These are phyloP conservation scores for Pseudococcus viburni DNA, from an alignment of 2,888 invertebrate species.

Conservation along the genomic window DNA sequence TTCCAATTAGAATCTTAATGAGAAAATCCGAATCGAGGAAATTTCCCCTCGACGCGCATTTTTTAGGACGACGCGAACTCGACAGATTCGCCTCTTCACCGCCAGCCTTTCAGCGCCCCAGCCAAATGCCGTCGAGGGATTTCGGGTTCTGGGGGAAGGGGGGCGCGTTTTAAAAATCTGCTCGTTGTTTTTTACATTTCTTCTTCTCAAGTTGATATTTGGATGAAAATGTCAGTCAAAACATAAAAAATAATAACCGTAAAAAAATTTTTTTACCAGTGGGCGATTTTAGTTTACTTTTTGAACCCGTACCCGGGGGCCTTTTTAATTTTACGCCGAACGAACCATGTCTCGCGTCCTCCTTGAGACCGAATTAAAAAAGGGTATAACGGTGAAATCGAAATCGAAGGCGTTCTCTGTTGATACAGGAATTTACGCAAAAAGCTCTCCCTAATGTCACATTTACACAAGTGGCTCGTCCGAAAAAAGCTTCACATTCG, in stretches of 20 bases:
- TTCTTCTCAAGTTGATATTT: slow-evolving; percentile 20
- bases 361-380: slow-evolving; percentile 33
- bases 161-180: not conserved
- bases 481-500: slow-evolving; percentile 31
- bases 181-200: slow-evolving; percentile 8
- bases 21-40: slow-evolving; percentile 4
- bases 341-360: not conserved
- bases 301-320: not conserved
- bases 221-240: slow-evolving; percentile 32
- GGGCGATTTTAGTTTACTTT: slow-evolving; percentile 36
- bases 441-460: slow-evolving; percentile 26
- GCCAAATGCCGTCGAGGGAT: not conserved
- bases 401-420: slow-evolving; percentile 23
- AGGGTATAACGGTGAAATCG: not conserved
- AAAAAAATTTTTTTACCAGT: slow-evolving; percentile 18
- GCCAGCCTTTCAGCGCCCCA: not conserved
- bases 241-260: slow-evolving; percentile 26
- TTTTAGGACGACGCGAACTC: not conserved
- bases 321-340: slow-evolving; percentile 1
- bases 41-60: not conserved
- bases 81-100: not conserved
- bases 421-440: slow-evolving; percentile 26
- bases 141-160: too few species aligned
- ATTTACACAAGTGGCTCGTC: slow-evolving; percentile 32
- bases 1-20: slow-evolving; percentile 15